phyloP scores from a whole-genome alignment of 1,140 invertebrate genomes.

The Leptestheria dahalacensis region DNA sequence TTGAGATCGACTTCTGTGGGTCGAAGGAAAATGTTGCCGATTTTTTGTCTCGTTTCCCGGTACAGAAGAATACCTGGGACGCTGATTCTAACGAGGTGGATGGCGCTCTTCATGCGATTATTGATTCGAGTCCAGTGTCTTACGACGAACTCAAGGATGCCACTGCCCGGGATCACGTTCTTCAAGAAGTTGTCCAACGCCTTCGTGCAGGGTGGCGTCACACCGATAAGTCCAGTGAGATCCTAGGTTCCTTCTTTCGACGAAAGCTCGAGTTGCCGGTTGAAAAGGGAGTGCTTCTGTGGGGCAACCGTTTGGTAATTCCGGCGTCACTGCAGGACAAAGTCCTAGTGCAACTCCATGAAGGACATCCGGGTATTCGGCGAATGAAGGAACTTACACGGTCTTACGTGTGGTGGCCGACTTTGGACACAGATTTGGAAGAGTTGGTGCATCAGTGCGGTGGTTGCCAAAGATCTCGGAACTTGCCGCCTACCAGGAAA shows the following conservation, averaged over 20 bases:
- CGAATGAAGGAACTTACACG: conserved; percentile 36
- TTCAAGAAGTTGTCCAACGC: background rate
- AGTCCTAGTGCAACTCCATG: conserved; percentile 31
- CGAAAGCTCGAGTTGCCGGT: background rate
- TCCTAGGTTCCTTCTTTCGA: background rate
- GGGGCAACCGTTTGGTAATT: conserved; percentile 3
- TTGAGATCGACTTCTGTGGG: conserved; percentile 25
- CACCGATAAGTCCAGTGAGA: background rate
- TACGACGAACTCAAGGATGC: background rate
- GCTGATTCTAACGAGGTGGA: background rate
- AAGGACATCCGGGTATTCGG: conserved; percentile 33
- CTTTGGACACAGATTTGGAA: conserved; percentile 33
- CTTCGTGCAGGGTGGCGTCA: background rate
- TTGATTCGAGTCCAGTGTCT: background rate
- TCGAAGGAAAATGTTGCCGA: conserved; percentile 23
- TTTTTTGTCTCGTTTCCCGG: conserved; percentile 20
- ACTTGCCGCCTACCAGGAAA: conserved; percentile 23
- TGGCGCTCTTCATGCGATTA: background rate
- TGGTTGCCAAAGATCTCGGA: conserved; percentile 26
- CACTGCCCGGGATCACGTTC: background rate
- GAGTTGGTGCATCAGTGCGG: conserved; percentile 17
- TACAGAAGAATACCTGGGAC: background rate
- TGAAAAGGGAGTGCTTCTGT: background rate
- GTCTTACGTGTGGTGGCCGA: conserved; percentile 36
- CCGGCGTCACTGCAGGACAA: conserved; percentile 16